Evolutionary conservation across 1,140 invertebrate species (phyloP), one percentile per base, ranked within the genome.

Genomic region (Halesus radiatus): DNA sequence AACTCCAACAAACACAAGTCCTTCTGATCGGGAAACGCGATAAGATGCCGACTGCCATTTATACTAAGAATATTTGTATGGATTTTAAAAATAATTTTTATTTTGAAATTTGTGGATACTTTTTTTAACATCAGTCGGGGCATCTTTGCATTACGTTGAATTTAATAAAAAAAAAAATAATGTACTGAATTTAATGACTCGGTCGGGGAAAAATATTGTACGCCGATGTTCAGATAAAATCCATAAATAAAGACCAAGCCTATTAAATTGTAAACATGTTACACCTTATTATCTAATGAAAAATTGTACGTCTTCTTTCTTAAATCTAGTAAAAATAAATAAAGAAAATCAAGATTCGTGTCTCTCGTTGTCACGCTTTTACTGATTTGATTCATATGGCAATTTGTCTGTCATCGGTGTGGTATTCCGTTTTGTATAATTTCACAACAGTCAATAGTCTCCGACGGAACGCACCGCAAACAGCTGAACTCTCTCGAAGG

Each of bases 271-370:
- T 32, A 18, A 70, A 52, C 64, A 20, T 45, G 8, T 64, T 50
- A 37, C n/a, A 18, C 4, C 66, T 52, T 70, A 20, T 50, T 50
- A 70, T 20, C 66, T 70, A 32, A 52, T 50, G 7, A 50, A 70
- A 52, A 70, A 37, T 70, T 70, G 66, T 70, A 70, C 66, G 18
- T 50, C 66, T 6, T 70, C 15, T 70, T 45, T 50, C 16, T 23
- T 70, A 66, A 20, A 70, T 20, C 66, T 70, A 70, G 8, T 50
- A 22, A 16, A 70, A 70, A 70, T 70, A 70, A 70, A 70, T 70
- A 50, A n/a, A 68, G 37, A 23, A 56, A 22, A 60, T 60, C 2
- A 23, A 60, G 18, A 60, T 20, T 20, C 23, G 18, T 22, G 18
- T 23, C 56, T 13, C 18, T 20, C 18, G 20, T n/a, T 4, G 54